phyloP scores from a whole-genome alignment of 2,797 vertebrate species.

The Orestias chungarensis region DNA sequence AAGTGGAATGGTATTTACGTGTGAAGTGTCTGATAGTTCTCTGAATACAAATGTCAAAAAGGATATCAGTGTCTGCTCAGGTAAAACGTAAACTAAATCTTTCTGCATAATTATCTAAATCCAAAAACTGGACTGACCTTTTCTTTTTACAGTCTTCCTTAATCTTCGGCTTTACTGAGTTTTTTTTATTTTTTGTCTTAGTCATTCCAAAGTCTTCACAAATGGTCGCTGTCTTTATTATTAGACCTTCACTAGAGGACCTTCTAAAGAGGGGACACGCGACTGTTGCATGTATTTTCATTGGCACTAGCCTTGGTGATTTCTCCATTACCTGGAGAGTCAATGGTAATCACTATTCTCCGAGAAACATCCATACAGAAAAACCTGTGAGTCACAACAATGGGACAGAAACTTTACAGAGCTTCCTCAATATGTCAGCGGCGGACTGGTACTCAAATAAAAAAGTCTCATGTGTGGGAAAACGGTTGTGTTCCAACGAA shows the following conservation, averaged over 20 bases:
- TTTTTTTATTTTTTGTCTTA: constrained; percentile 18
- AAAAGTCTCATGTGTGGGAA: constrained; percentile 68
- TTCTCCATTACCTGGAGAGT: constrained; percentile 70
- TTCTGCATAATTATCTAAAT: not conserved
- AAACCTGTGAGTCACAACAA: constrained; percentile 44
- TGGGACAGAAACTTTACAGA: constrained; percentile 66
- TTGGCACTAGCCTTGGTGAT: constrained; percentile 45
- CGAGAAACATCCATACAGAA: not conserved
- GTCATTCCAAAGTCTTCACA: constrained; percentile 53
- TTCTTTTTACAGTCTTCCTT: not conserved
- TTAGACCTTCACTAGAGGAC: constrained; percentile 33
- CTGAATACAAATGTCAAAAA: not conserved
- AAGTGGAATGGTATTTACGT: constrained; percentile 48
- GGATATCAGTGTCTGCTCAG: constrained; percentile 58
- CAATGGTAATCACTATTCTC: not conserved
- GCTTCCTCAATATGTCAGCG: constrained; percentile 44
- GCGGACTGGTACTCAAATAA: constrained; percentile 53
- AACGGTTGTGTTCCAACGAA: constrained; percentile 53
- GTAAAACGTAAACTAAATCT: constrained; percentile 48
- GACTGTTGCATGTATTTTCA: constrained; percentile 67
- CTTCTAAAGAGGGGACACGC: constrained; percentile 12
- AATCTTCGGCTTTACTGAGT: not conserved
- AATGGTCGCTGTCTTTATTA: constrained; percentile 45
- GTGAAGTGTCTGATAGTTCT: constrained; percentile 56
- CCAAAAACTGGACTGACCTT: not conserved